Base-by-base conservation (phyloP, 2,113 vertebrate species). In the Poeciliopsis occidentalis region DNA sequence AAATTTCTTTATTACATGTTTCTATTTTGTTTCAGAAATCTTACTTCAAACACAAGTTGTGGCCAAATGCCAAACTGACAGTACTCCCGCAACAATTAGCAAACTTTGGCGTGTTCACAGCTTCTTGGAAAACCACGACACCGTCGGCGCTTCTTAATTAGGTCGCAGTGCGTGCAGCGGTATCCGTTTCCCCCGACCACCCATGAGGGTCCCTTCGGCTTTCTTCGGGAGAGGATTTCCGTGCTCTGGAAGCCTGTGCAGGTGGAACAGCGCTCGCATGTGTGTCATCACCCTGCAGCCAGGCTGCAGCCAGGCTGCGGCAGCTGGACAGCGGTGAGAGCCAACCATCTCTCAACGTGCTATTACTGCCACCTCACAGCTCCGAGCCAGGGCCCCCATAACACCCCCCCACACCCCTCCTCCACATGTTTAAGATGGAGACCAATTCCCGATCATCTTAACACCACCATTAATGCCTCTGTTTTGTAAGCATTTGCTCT, bases 251-350 rank as follows among this genome's bases (percentile, higher is more conserved):
- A 89, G 86, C 67, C 77, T 75, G 86, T 73, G 93, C 94, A 97
- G 96, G 96, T 96, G 95, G 94, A 94, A 80, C 95, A 96, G 95
- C 95, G 81, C 89, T 92, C 94, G 92, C 83, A 71, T 89, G 86
- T 95, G 94, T 96, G 96, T 97, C 95, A 96, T 95, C 96, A 93
- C 95, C 95, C 94, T 78, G 86, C 85, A 88, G 54, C 83, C 88
- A 82, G 82, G 65, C 77, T 85, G 80, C 84, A 82, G 83, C 81
- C 78, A 62, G 81, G 68, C 90, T 44, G 73, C 79, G 80, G 87
- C 89, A 92, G 91, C 92, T 92, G 92, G 19, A 47, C 44, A 47
- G 17, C 44, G 44, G 44, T 47, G 91, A 89, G 78, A 89, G 90
- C 86, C 88, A 86, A 61, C 30, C 85, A 70, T 93, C 92, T 86